These are phyloP conservation scores for Zosterops hypoxanthus DNA, from an alignment of 2,113 vertebrate species.

Conservation along the genomic window DNA sequence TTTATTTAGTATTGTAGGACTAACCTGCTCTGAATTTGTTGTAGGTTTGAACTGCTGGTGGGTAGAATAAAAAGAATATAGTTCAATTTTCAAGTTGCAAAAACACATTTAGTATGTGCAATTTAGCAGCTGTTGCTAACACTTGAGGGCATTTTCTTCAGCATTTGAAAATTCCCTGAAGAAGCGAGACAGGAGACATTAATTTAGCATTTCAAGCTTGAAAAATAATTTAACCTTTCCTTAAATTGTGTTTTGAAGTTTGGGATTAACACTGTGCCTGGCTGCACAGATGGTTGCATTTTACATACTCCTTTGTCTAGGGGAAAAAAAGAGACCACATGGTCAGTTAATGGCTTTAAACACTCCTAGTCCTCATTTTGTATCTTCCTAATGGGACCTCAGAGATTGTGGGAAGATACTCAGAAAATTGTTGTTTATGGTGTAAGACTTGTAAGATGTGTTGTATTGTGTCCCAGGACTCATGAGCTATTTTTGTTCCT, in stretches of 20 bases:
- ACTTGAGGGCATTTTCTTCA: neutral
- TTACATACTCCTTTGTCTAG: constrained; percentile 18
- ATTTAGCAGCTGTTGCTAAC: constrained; percentile 4
- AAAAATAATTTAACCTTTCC: constrained; percentile 31
- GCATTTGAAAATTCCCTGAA: neutral
- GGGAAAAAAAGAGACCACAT: neutral
- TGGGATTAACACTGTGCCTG: neutral
- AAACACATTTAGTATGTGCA: neutral
- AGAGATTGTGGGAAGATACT: neutral
- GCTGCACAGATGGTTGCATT: neutral
- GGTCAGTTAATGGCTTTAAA: constrained; percentile 19
- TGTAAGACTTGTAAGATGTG: neutral
- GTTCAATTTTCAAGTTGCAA: neutral
- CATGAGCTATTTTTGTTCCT: neutral
- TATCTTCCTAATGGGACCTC: neutral
- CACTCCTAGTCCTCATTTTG: neutral
- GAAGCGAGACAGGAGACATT: neutral
- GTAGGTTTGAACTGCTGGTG: neutral
- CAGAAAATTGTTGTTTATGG: neutral
- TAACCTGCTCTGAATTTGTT: neutral
- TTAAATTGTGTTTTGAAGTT: constrained; percentile 5
- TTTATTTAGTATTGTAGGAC: neutral
- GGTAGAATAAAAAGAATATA: neutral
- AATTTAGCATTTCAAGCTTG: constrained; percentile 23
- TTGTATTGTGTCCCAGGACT: neutral